Percentiles rank a stretch among this genome's conserved stretches.
These are phyloP conservation scores for Sitta carolinensis DNA, from an alignment of 2,797 vertebrate genomes.

Conservation along the genomic window DNA sequence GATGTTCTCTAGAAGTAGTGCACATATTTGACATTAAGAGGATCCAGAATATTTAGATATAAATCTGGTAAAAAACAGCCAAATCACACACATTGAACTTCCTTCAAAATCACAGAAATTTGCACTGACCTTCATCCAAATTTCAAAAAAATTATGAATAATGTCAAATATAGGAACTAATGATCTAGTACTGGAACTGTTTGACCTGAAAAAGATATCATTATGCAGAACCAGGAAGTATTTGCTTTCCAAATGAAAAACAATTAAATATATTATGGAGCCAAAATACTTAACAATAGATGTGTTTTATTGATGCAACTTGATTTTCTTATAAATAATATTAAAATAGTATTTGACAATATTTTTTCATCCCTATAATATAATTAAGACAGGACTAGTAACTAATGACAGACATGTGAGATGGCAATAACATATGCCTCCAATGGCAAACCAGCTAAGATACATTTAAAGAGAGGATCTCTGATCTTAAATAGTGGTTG, in stretches of 20 bases:
- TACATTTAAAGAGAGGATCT: neutral
- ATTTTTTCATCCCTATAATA: neutral
- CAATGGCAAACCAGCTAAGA: neutral
- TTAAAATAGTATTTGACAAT: neutral
- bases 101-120: neutral
- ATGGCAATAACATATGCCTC: neutral
- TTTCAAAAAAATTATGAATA: neutral
- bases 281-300: neutral
- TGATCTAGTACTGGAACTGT: neutral
- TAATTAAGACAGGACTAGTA: neutral
- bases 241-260: neutral
- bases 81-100: neutral
- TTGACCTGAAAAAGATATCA: neutral
- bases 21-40: neutral
- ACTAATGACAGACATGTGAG: neutral
- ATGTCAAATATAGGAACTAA: neutral
- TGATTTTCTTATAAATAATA: neutral
- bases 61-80: neutral
- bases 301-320: neutral
- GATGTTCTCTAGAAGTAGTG: neutral
- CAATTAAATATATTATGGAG: neutral
- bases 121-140: neutral
- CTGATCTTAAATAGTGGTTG: neutral
- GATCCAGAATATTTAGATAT: neutral
- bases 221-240: neutral